Evolutionary conservation across 2,113 vertebrate genomes (phyloP), one percentile per base, ranked within the genome.

Genomic region (Tupaia chinensis): DNA sequence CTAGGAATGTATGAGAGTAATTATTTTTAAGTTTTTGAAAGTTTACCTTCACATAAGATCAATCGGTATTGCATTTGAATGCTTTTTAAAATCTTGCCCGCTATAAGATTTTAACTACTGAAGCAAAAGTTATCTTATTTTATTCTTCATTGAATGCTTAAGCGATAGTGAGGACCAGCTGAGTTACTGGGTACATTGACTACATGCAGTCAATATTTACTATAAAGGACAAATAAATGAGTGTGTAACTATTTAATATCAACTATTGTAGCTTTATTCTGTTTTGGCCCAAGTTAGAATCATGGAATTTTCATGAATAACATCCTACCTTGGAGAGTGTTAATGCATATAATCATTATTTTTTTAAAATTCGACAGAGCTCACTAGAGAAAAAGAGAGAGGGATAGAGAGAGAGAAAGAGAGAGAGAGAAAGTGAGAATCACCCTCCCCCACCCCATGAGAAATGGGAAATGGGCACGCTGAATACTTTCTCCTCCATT

Each of bases 81-180:
- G n/a, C 32, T 68, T 94, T 87, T 56, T 53, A 77, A 56, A 56
- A 81, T 63, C 17, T 82, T 65, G 66, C 15, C 27, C n/a, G 68
- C 27, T 27, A 53, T 91, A 87, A 83, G 22, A 44, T 77, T 87
- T 66, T 77, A 70, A 87, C 54, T 73, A 54, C 65, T 20, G 5
- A 87, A 65, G 83, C 78, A 73, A 78, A 86, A 77, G 29, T 83
- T 65, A 72, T 83, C 23, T 65, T 82, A 58, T 74, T 94, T 94
- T 90, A 53, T 72, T 74, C 27, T 77, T 81, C 61, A 58, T 8
- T 94, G 61, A 80, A 91, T 87, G 80, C 73, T 56, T 56, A 32
- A 58, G 7, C 65, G 77, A 53, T 84, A 90, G 0, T 79, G 16
- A 12, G 56, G 61, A 66, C 66, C 44, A 34, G 2, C 27, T 56